phyloP scores from a whole-genome alignment of 2,113 vertebrate species.

The Dicrurus megarhynchus region DNA sequence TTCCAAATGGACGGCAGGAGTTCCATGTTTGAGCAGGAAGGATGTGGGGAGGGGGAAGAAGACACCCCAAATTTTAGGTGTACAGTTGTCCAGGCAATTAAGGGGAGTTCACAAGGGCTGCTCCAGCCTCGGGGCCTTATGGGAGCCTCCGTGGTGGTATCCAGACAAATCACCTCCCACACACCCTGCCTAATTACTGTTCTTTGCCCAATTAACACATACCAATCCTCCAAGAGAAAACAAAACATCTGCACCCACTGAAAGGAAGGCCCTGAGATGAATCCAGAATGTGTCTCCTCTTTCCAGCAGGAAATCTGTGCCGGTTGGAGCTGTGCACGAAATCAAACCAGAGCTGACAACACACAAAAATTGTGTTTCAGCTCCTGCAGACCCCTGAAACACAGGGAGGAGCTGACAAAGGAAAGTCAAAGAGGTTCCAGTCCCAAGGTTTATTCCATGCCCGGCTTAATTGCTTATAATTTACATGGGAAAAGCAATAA shows the following conservation, averaged over 20 bases:
- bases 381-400: not conserved
- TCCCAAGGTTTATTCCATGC: not conserved
- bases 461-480: slow-evolving; percentile 10
- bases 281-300: not conserved
- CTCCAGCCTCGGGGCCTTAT: not conserved
- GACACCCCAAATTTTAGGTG: not conserved
- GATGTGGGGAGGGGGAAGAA: not conserved
- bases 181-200: not conserved
- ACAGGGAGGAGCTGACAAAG: not conserved
- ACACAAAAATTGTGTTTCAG: not conserved
- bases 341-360: not conserved
- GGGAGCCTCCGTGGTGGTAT: not conserved
- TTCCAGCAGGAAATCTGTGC: not conserved
- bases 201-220: not conserved
- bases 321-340: not conserved
- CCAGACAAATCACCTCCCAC: slow-evolving; percentile 8
- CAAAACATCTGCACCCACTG: slow-evolving; percentile 23
- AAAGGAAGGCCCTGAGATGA: not conserved
- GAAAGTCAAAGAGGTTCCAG: not conserved
- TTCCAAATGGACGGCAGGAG: rapidly evolving
- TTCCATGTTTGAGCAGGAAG: not conserved
- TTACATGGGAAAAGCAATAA: not conserved
- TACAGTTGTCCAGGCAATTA: not conserved
- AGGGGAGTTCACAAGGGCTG: not conserved
- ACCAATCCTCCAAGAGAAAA: not conserved